These are phyloP conservation scores for Meriones unguiculatus DNA, from an alignment of 2,113 vertebrate species.

Conservation along the genomic window DNA sequence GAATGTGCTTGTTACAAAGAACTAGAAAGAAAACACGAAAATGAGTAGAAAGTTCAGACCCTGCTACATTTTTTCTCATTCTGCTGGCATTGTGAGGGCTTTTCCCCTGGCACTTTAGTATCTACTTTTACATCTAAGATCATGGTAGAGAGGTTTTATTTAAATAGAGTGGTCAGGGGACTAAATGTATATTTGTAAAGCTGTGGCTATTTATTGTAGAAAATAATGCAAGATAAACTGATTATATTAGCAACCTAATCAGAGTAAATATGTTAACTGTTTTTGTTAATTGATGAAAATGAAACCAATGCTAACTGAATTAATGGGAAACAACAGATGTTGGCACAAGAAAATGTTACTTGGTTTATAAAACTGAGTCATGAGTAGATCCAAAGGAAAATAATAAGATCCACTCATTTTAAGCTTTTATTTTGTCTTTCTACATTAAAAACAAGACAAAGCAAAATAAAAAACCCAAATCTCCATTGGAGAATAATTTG, in stretches of 20 bases:
- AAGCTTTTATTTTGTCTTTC: constrained; percentile 5
- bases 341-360: constrained; percentile 32
- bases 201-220: constrained; percentile 7
- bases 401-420: background rate
- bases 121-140: background rate
- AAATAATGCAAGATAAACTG: background rate
- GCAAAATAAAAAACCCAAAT: background rate
- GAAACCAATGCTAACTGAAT: background rate
- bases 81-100: background rate
- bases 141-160: background rate
- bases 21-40: constrained; percentile 36
- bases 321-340: constrained; percentile 16
- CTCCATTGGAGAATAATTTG: background rate
- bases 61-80: background rate
- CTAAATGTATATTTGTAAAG: constrained; percentile 18
- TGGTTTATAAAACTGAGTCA: background rate
- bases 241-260: constrained; percentile 10
- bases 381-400: background rate
- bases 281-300: constrained; percentile 33
- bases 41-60: background rate
- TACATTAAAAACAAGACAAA: too few relatives aligned
- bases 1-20: constrained; percentile 20
- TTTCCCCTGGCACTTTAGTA: background rate
- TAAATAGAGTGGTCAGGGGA: background rate
- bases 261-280: constrained; percentile 24